phyloP scores from a whole-genome alignment of 2,888 invertebrate species.

The Chymomyza fuscimana region DNA sequence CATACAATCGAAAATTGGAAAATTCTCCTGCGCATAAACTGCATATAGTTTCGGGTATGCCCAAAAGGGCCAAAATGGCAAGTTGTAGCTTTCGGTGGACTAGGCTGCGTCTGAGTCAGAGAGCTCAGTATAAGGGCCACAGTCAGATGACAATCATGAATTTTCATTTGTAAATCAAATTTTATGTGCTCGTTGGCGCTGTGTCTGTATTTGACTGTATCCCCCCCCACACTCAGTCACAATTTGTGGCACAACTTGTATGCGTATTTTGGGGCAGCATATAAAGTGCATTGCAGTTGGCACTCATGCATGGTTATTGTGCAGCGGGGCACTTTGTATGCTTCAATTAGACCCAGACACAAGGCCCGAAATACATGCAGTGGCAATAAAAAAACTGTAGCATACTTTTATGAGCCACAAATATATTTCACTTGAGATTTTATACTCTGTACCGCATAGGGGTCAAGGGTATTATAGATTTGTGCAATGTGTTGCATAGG shows the following conservation, averaged over 20 bases:
- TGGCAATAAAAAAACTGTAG: background rate
- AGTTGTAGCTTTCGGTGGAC: background rate
- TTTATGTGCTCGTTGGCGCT: slow-evolving; percentile 4
- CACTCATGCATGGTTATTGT: background rate
- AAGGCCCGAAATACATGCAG: background rate
- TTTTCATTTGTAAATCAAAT: slow-evolving; percentile 13
- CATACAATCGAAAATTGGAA: background rate
- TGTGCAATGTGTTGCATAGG: too few relatives aligned
- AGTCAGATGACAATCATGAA: slow-evolving; percentile 5
- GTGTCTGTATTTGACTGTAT: background rate
- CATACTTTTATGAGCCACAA: background rate
- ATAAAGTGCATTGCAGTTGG: background rate
- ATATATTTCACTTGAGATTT: background rate
- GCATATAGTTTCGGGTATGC: background rate
- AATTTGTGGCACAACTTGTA: background rate
- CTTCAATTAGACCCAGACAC: background rate
- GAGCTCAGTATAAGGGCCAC: background rate
- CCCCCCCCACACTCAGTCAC: background rate
- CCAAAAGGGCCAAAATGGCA: background rate
- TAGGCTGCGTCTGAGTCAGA: background rate
- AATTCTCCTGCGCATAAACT: background rate
- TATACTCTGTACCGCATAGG: background rate
- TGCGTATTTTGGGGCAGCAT: background rate
- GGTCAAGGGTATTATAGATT: too few relatives aligned
- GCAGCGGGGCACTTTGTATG: background rate